Base-by-base conservation (phyloP, 2,113 vertebrate species). In the Sterrhoptilus dennistouni region DNA sequence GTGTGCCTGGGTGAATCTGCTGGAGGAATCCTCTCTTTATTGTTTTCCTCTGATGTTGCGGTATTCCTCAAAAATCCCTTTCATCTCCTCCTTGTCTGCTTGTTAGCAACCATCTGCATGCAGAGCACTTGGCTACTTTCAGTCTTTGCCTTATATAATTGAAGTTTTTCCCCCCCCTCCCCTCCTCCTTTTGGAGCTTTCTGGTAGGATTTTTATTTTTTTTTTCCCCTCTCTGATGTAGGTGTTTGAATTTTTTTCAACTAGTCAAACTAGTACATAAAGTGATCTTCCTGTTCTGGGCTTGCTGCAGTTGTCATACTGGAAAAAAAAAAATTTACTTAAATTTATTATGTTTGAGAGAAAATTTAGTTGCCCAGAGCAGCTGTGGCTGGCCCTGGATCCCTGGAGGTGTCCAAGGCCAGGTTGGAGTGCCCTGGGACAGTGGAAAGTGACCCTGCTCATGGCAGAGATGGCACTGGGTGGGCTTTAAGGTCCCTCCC, bases 221-320 rank as follows among this genome's bases (percentile, higher is more conserved):
- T 52, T 54, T 50, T 47, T 22, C 11, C 8, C 10, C 44, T 15
- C 47, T 56, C 59, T 52, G n/a, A 44, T 94, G 89, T 36, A 92
- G 76, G 65, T 89, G 80, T 94, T 94, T 57, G 57, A 81, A 66
- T 89, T 90, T 77, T 88, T 84, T 88, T 84, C 72, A 60, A 1
- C n/a, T 25, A 78, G 52, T 81, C 44, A 53, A 17, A 79, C 44
- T 38, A 38, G 77, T 35, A 64, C 59, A 42, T 47, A 52, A 66
- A 92, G 61, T 70, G 54, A 71, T 60, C 61, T 81, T 88, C 68
- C 71, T 76, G 38, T 59, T 84, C 35, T 89, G 68, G 19, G 35
- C 50, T 69, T 85, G 72, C 56, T 83, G 33, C 47, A 40, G 38
- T 59, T 63, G 36, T 54, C 14, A 52, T 70, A 18, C 16, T 65